Evolutionary conservation across 2,113 vertebrate genomes (phyloP), one percentile per base, ranked within the genome.

Genomic region (Emydura subglobosa): DNA sequence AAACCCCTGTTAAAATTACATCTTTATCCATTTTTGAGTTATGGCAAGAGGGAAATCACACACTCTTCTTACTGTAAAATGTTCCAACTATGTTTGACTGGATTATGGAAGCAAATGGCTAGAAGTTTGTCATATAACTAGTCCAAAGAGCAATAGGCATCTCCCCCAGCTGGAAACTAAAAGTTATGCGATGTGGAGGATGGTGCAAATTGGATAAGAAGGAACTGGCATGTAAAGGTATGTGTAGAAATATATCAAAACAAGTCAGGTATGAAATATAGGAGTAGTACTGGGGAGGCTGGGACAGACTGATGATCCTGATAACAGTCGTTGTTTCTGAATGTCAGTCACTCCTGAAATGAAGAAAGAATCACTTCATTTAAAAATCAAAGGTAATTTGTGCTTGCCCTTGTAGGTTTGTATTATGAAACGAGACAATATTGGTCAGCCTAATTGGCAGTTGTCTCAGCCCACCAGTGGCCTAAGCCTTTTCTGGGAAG

Each of bases 301-400:
- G 22, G 5, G 24, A 44, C 22, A 82, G 84, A 74, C 74, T 94
- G 90, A 82, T 19, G 25, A 27, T 82, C 57, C 7, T 94, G 94
- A 57, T 86, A 95, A 57, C 53, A 89, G 84, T 93, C 91, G 92
- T 39, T 39, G 31, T 39, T 81, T 3, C 89, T 84, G 87, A 25
- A 59, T 51, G 86, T n/a, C 89, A 81, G 72, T 79, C 78, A 4
- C 55, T 91, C 91, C 44, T 84, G 10, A 6, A 47, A 42, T 88
- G 81, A 84, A 55, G 88, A 82, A 29, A 19, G 92, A 84, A 61
- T 89, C 91, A 90, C 92, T 89, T 88, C 24, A 89, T 86, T 86
- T 91, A 76, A 59, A 95, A 93, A 90, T 89, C 88, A 76, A 83
- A 95, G 57, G 82, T 29, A 42, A 90, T 57, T 54, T 61, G 74